Evolutionary conservation across 2,797 vertebrate genomes (phyloP), one percentile per base, ranked within the genome.

Genomic region (Anguilla megastoma): DNA sequence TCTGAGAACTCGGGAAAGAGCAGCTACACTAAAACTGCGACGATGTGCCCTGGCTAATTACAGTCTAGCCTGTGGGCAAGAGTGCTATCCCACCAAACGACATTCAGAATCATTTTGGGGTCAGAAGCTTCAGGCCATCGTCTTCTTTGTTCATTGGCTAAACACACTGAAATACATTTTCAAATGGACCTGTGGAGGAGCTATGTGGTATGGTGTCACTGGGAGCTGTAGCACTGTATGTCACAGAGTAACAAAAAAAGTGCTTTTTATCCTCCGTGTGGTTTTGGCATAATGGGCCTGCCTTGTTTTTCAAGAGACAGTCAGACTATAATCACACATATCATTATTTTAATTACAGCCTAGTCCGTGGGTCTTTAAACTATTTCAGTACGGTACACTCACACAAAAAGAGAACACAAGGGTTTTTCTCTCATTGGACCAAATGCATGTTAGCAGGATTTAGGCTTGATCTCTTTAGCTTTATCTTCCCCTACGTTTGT

Each of bases 321-420:
- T 60, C 41, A 86, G 74, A 83, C 91, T 92, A 71, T 90, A 90
- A 92, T 92, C 89, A 90, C 2, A 7, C 84, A 14, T 69, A 66
- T 88, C 85, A 86, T 90, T 85, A 86, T 85, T 83, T 88, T 88
- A 89, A 90, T 89, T 86, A 87, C 84, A 90, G 87, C 76, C 86
- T 84, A 87, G 89, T 21, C 66, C 84, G 36, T 58, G 54, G n/a
- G 63, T 80, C 85, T 84, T 85, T 88, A 88, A 89, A 89, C 87
- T 87, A 87, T 89, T 86, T n/a, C 85, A 86, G 88, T 85, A 79
- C 87, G 52, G 87, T 56, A 69, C 33, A 54, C 63, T 69, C 63
- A 69, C 63, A 69, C 21, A 86, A 27, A 87, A 85, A 66, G 85
- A 87, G 52, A 27, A 86, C 30, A 86, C 27, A 83, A 60, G 66